Conservation (phyloP, 1,140 invertebrate genomes). For the Caenorhabditis brenneri region DNA sequence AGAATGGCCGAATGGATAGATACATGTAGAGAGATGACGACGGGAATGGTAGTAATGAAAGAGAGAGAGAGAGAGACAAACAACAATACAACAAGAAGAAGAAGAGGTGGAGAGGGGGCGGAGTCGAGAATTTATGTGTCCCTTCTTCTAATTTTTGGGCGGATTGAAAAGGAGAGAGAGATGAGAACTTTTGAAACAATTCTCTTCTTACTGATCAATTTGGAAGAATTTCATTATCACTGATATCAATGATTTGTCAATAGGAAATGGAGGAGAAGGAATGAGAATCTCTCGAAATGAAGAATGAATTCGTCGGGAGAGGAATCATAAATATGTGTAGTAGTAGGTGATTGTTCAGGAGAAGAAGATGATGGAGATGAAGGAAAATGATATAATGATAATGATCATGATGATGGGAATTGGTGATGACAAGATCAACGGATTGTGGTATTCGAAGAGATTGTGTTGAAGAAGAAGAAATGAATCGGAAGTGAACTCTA, state of each 20-base stretch:
- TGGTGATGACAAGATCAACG: conserved; percentile 23
- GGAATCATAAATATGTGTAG: conserved; percentile 43
- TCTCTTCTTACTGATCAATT: conserved; percentile 6
- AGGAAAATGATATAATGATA: conserved; percentile 16
- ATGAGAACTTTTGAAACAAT: conserved; percentile 36
- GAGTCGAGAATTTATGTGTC: conserved; percentile 22
- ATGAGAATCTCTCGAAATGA: neutral
- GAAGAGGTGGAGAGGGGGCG: neutral
- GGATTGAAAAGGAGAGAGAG: too few relatives aligned
- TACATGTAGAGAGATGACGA: conserved; percentile 23
- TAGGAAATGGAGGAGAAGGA: neutral
- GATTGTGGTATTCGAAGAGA: neutral
- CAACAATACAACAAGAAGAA: neutral
- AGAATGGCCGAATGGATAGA: neutral
- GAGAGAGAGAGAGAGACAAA: neutral
- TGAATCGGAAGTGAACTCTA: neutral
- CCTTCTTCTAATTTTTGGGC: neutral
- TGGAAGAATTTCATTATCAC: neutral
- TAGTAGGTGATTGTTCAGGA: neutral
- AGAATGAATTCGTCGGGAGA: neutral
- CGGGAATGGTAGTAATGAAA: conserved; percentile 39
- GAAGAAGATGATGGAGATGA: neutral
- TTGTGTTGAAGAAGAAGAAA: neutral
- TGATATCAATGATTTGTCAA: conserved; percentile 33
- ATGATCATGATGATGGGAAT: conserved; percentile 39